These are phyloP conservation scores for Pediacus dermestoides DNA, from an alignment of 2,888 invertebrate genomes.

Conservation along the genomic window DNA sequence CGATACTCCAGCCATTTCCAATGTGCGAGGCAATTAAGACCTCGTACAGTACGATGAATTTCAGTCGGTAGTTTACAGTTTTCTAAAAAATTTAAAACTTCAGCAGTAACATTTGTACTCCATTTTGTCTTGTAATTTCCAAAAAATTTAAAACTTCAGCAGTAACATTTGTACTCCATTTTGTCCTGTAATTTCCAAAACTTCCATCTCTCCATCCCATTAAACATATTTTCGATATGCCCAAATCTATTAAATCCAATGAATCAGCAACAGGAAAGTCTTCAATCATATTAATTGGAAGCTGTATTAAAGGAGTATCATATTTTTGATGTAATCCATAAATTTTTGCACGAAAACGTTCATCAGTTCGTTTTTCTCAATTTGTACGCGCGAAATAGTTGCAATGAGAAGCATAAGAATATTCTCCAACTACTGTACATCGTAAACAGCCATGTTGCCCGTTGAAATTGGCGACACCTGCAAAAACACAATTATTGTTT, in stretches of 20 bases:
- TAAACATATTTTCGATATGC: slow-evolving; percentile 21
- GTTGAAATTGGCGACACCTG: slow-evolving; percentile 23
- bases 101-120: slow-evolving; percentile 18
- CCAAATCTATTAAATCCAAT: slow-evolving; percentile 18
- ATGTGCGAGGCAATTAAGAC: slow-evolving; percentile 15
- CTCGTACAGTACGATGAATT: slow-evolving; percentile 22
- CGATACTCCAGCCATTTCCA: slow-evolving; percentile 24
- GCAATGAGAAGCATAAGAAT: slow-evolving; percentile 14
- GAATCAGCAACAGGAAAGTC: slow-evolving; percentile 21
- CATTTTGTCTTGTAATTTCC: slow-evolving; percentile 21
- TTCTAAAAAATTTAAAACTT: slow-evolving; percentile 17
- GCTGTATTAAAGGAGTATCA: slow-evolving; percentile 12
- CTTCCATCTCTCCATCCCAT: slow-evolving; percentile 23
- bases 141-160: slow-evolving; percentile 17
- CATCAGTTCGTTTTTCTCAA: slow-evolving; percentile 16
- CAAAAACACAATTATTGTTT: slow-evolving; percentile 14
- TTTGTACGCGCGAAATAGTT: slow-evolving; percentile 14
- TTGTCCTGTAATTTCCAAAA: slow-evolving; percentile 20
- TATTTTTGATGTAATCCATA: slow-evolving; percentile 19
- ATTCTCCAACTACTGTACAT: slow-evolving; percentile 24
- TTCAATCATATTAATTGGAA: slow-evolving; percentile 19
- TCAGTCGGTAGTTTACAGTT: slow-evolving; percentile 21
- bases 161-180: slow-evolving; percentile 22
- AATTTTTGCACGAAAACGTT: slow-evolving; percentile 13
- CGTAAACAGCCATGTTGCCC: slow-evolving; percentile 23